Evolutionary conservation across 2,888 invertebrate species (phyloP), one percentile per base, ranked within the genome.

Genomic region (Drosophila tripunctata): DNA sequence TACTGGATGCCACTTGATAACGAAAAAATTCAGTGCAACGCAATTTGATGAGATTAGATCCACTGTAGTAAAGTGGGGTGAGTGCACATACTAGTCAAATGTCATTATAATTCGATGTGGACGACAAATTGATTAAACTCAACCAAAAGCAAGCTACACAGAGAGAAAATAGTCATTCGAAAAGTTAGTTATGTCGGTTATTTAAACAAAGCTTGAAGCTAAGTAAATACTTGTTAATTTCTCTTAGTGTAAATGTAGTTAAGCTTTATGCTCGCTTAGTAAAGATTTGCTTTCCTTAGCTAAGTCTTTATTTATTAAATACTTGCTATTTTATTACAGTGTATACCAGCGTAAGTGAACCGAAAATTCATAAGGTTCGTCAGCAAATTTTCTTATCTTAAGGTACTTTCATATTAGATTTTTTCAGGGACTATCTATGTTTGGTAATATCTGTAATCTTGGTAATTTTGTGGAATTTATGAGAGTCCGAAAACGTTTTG

Each of bases 41-140:
- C 77, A 66, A 77, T 85, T 85, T 77, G 75, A 77, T 79, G 67
- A 78, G 82, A 84, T 83, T 74, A 81, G 67, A 8, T 54, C 63
- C 65, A 33, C 30, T 41, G 52, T 36, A 52, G 52, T 36, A 52
- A 38, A 19, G 40, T 36, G 30, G 35, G 17, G 21, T 12, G n/a
- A 35, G 41, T 56, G 30, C 56, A 45, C 43, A 47, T 57, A 65
- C 24, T 8, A 8, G 61, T 57, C 45, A 38, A 67, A 64, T 74
- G 52, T 31, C 71, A 64, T 78, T 79, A 75, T 81, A 66, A 81
- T 78, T 79, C 72, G 67, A 60, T 72, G 75, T 50, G 75, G 75
- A 63, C 48, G 54, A 14, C 50, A 74, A 80, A 68, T 74, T 72
- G 67, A 76, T 74, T 74, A 64, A 58, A 52, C 50, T 35, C 21